phyloP scores from a whole-genome alignment of 2,888 invertebrate genomes.

The Lypha dubia region DNA sequence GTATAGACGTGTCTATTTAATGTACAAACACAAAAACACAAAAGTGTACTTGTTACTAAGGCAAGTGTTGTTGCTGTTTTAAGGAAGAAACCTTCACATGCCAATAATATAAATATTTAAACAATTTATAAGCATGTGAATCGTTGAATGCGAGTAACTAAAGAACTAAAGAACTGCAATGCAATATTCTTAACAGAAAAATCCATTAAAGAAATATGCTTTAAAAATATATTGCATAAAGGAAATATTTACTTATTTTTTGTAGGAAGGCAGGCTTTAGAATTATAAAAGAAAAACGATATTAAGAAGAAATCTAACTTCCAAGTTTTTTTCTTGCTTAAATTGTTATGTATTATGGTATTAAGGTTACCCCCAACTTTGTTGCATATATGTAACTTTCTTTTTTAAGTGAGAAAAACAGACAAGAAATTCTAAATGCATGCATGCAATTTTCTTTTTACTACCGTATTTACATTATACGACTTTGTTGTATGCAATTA shows the following conservation, averaged over 20 bases:
- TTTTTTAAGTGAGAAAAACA: no score
- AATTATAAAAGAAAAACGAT: background rate
- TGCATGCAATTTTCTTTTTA: no score
- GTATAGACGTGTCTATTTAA: conserved; percentile 25
- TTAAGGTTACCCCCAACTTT: no score
- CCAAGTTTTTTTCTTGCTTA: no score
- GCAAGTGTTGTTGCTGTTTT: conserved; percentile 29
- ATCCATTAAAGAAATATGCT: conserved; percentile 16
- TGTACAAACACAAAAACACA: no score
- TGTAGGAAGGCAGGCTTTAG: background rate
- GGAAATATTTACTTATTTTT: background rate
- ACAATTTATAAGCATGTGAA: conserved; percentile 70
- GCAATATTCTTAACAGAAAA: conserved; percentile 21
- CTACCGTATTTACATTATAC: no score
- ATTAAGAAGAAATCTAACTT: no score
- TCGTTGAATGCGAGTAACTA: conserved; percentile 18
- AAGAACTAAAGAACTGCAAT: background rate
- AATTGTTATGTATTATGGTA: no score
- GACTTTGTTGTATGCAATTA: no score
- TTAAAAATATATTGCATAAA: conserved; percentile 8
- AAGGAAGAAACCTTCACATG: conserved; percentile 63
- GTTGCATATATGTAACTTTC: no score
- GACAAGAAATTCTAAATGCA: no score
- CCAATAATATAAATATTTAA: conserved; percentile 72
- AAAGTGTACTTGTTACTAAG: conserved; percentile 34